Evolutionary conservation across 1,140 invertebrate genomes (phyloP), one percentile per base, ranked within the genome.

Genomic region (Bilobella aurantiaca): DNA sequence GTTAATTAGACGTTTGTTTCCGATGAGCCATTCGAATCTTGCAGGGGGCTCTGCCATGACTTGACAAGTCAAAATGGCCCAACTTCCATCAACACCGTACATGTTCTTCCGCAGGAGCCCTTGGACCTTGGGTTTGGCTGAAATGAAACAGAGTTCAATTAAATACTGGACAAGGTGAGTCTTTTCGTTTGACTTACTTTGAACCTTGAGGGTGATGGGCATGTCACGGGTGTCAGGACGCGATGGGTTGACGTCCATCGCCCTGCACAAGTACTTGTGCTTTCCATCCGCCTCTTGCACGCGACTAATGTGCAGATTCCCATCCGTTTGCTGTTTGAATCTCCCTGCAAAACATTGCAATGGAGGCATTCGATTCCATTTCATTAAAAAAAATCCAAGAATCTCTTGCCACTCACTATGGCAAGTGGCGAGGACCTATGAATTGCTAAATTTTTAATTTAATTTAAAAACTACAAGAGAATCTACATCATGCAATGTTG

Each of bases 41-140:
- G 69, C 49, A 46, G 66, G 69, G 1, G 71, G 71, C 32, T 73
- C 71, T 3, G 71, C 71, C 23, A 37, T 25, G 12, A 70, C 71
- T 42, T 62, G 53, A 62, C 71, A 73, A 29, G 71, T 73, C 64
- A 73, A 68, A 34, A 70, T 73, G 27, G 68, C 66, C 71, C 71
- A 73, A 32, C 68, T 66, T 16, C 61, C 60, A 27, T 70, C 18
- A 27, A 73, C 71, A n/a, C 71, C 70, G 62, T 63, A 69, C 32
- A 42, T 62, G 16, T 62, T 27, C 25, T 23, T 31, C 32, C 34
- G 14, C 32, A 5, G 25, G 8, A 16, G 8, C 12, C 59, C 37
- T 5, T 18, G 31, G 5, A 31, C 31, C 59, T 46, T 67, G 34
- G 66, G 65, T 47, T 65, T 65, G 34, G 63, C 69, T 70, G 53